Evolutionary conservation across 2,888 invertebrate species (phyloP).

Genomic region (Cinara cedri): DNA sequence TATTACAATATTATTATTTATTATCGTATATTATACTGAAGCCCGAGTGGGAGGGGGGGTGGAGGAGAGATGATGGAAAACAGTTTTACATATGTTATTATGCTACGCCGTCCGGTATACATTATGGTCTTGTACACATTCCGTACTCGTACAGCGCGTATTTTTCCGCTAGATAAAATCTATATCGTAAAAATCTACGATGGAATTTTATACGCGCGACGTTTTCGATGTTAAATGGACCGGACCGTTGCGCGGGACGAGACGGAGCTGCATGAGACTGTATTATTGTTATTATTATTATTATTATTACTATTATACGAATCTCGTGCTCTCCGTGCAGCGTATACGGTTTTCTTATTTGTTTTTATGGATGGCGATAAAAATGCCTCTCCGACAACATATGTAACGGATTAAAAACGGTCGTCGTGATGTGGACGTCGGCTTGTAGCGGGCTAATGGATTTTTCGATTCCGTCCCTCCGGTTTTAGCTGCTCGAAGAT

Average conservation of each 20-base stretch:
- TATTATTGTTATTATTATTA: background rate
- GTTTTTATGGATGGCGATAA: slow-evolving; percentile 45
- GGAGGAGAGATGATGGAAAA: background rate
- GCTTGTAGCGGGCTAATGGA: background rate
- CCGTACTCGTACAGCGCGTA: background rate
- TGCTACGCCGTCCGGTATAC: background rate
- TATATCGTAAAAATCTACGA: slow-evolving; percentile 43
- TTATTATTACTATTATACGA: too few relatives aligned
- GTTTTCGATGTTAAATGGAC: slow-evolving; percentile 51
- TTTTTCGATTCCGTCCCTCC: background rate
- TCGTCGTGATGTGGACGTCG: background rate
- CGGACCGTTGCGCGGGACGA: slow-evolving; percentile 2
- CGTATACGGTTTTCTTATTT: slow-evolving; percentile 36
- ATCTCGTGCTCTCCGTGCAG: too few relatives aligned
- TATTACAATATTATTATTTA: background rate
- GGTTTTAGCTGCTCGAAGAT: background rate
- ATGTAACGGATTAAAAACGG: slow-evolving; percentile 42
- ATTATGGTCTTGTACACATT: background rate
- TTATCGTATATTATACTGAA: background rate
- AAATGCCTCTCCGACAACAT: slow-evolving; percentile 26
- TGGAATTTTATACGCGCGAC: slow-evolving; percentile 26
- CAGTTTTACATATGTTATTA: background rate
- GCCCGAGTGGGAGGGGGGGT: background rate
- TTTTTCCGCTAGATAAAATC: slow-evolving; percentile 55
- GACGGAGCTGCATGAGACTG: background rate